phyloP scores from a whole-genome alignment of 2,113 vertebrate species.

The Gymnogyps californianus region DNA sequence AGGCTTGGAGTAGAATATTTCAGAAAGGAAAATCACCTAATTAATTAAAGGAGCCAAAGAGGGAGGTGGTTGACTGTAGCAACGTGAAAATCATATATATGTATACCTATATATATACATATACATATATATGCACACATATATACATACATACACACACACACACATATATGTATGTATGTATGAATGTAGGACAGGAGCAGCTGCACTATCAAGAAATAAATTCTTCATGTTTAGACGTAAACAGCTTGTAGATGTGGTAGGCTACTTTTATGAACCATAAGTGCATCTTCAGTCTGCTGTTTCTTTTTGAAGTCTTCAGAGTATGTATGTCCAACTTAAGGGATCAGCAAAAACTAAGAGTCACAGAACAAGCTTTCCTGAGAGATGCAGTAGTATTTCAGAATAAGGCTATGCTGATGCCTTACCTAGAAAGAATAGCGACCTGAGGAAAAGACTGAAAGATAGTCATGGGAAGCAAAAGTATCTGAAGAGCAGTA shows the following conservation, averaged over 20 bases:
- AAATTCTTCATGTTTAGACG: neutral
- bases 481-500: neutral
- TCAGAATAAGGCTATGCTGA: neutral
- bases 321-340: fast-evolving
- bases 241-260: neutral
- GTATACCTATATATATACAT: fast-evolving
- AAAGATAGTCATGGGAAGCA: neutral
- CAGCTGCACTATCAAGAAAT: neutral
- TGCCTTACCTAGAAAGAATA: neutral
- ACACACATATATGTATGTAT: fast-evolving
- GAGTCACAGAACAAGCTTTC: neutral
- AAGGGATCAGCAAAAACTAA: neutral
- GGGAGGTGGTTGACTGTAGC: neutral
- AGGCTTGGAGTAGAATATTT: neutral
- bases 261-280: neutral
- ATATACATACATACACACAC: fast-evolving
- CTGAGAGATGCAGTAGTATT: neutral
- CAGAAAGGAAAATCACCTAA: neutral
- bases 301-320: neutral
- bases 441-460: neutral
- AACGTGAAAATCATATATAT: neutral
- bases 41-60: neutral
- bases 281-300: neutral
- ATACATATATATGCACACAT: neutral
- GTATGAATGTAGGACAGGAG: neutral